Conservation (phyloP, 2,888 invertebrate genomes). For the Orthonychiurus folsomi region DNA sequence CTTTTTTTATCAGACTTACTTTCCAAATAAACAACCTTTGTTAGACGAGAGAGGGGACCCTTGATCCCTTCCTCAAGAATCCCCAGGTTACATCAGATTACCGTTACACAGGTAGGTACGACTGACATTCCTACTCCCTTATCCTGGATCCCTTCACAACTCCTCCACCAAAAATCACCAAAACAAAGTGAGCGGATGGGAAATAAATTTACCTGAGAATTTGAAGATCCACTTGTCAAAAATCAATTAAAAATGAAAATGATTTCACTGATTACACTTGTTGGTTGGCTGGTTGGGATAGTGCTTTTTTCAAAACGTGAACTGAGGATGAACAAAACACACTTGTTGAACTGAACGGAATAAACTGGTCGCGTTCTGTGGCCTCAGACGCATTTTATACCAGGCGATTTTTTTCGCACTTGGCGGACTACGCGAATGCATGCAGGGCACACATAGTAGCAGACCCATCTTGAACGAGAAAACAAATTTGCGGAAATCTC, state of each 20-base stretch:
- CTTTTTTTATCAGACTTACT: too few relatives aligned
- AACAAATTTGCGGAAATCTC: constrained; percentile 35
- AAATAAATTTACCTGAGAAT: neutral
- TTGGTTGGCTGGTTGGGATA: neutral
- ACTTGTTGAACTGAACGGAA: constrained; percentile 11
- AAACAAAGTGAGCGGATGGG: neutral
- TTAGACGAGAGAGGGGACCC: too few relatives aligned
- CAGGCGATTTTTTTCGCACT: constrained; percentile 39
- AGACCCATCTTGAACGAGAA: constrained; percentile 22
- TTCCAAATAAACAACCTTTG: too few relatives aligned
- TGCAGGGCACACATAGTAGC: neutral
- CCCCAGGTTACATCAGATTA: too few relatives aligned
- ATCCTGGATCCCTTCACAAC: neutral
- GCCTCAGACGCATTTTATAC: constrained; percentile 40
- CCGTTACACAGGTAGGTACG: too few relatives aligned
- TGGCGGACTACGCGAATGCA: constrained; percentile 1
- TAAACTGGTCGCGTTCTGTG: constrained; percentile 38
- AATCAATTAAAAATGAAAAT: neutral
- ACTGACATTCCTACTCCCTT: too few relatives aligned
- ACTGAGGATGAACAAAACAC: constrained; percentile 2
- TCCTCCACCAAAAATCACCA: too few relatives aligned
- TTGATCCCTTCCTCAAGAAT: too few relatives aligned
- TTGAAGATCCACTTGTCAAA: neutral
- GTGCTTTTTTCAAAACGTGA: neutral
- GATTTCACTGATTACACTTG: neutral